These are phyloP conservation scores for Taurulus bubalis DNA, from an alignment of 2,113 vertebrate species.

Conservation along the genomic window DNA sequence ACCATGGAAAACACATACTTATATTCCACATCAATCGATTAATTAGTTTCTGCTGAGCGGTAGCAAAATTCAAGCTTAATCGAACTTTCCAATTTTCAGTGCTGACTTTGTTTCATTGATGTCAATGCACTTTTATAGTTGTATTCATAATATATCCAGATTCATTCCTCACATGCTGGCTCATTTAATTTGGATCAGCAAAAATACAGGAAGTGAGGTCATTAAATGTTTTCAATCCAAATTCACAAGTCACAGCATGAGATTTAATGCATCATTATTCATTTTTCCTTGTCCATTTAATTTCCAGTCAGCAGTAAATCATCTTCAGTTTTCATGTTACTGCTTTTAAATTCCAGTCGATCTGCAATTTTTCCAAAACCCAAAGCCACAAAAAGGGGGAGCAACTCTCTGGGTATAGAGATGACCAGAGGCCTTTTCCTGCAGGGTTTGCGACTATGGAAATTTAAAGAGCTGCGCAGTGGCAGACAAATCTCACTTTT, in stretches of 20 bases:
- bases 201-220: not conserved
- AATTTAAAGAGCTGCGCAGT: slow-evolving; percentile 29
- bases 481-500: slow-evolving; percentile 18
- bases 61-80: not conserved
- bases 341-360: slow-evolving; percentile 39
- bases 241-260: not conserved
- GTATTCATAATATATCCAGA: slow-evolving; percentile 9
- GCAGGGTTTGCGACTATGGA: slow-evolving; percentile 37
- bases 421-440: slow-evolving; percentile 27
- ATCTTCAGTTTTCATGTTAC: slow-evolving; percentile 9
- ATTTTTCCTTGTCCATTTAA: slow-evolving; percentile 22
- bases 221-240: slow-evolving; percentile 10
- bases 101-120: not conserved
- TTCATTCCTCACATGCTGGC: slow-evolving; percentile 6
- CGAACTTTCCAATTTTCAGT: slow-evolving; percentile 14
- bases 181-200: slow-evolving; percentile 17
- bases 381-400: slow-evolving; percentile 47
- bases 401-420: not conserved
- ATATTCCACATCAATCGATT: not conserved
- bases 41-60: not conserved
- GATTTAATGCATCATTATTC: slow-evolving; percentile 20
- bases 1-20: not conserved
- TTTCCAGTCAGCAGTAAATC: slow-evolving; percentile 43
- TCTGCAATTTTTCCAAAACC: slow-evolving; percentile 57
- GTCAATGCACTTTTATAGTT: slow-evolving; percentile 15